Base-by-base conservation (phyloP, 1,140 invertebrate species). In the Eumaeus atala region DNA sequence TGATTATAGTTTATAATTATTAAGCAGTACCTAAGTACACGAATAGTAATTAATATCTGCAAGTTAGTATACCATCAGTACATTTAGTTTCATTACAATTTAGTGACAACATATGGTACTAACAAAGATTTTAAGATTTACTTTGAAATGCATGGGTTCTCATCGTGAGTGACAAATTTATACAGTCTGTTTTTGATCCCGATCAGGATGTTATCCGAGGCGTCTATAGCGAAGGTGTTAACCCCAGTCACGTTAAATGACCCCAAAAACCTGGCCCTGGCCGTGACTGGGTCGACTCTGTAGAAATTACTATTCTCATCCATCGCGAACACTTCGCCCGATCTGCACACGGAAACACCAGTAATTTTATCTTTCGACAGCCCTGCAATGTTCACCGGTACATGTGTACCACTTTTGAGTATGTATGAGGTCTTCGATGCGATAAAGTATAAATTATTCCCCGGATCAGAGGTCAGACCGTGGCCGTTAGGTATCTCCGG, bases 251-350 rank as follows among this genome's bases (percentile, higher is more conserved):
- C 57, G 36, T 72, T 75, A 49, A 84, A 87, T 0, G 66, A 66
- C 3, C 84, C 80, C 9, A 84, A 49, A 60, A 63, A 58, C 17
- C 55, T 77, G 0, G 84, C 84, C 53, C 56, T 71, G 0, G 67
- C 70, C 33, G 73, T 77, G 34, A 79, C 71, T 4, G 71, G 51
- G 50, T 83, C 74, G 34, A 86, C 66, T 11, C 57, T 49, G 38
- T 77, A 87, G 16, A 84, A 58, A 57, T 82, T 81, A 54, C 81
- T 82, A 12, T 72, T 74, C 33, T 84, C 81, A 59, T 86, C 83
- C 83, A 86, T 86, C 2, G 66, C 80, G 17, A 66, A 86, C 0
- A 83, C 70, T 52, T 74, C 72, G 59, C 80, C 76, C 0, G 78
- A 82, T 38, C 77, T 61, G 51, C 72, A 77, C 0, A 86, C 74